These are phyloP conservation scores for Parnassius mnemosyne DNA, from an alignment of 2,888 invertebrate genomes.

Conservation along the genomic window DNA sequence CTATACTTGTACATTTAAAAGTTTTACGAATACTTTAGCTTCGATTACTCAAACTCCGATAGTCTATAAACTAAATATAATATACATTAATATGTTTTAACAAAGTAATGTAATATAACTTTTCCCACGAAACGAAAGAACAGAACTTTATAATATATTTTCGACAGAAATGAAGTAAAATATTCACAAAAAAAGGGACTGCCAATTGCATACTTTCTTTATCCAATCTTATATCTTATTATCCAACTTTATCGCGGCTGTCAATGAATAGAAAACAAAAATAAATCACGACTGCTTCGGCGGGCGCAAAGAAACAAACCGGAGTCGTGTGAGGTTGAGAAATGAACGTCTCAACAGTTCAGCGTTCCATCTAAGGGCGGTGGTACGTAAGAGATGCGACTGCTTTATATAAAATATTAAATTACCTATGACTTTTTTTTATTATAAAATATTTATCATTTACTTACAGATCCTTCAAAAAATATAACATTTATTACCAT, in stretches of 20 bases:
- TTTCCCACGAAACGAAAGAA: too few species aligned
- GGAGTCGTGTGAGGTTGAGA: conserved; percentile 19
- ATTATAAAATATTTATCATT: too few species aligned
- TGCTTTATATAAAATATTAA: too few species aligned
- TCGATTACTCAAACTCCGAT: too few species aligned
- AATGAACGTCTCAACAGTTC: conserved; percentile 21
- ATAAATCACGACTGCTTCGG: conserved; percentile 22
- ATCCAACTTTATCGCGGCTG: conserved; percentile 23
- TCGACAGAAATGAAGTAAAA: conserved; percentile 1
- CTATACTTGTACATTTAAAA: too few species aligned
- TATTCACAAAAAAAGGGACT: conserved; percentile 10
- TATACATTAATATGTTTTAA: too few species aligned
- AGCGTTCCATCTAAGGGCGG: neutral
- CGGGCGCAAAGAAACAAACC: conserved; percentile 2
- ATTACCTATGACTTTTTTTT: too few species aligned
- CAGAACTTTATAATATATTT: neutral
- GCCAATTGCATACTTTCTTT: conserved; percentile 24
- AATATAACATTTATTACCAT: too few species aligned
- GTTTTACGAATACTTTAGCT: too few species aligned
- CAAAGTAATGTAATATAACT: too few species aligned
- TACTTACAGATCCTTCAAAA: too few species aligned
- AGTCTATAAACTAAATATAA: too few species aligned
- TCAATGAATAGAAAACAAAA: conserved; percentile 20
- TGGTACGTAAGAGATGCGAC: neutral
- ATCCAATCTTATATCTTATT: conserved; percentile 20